A percentile compares a stretch with the other conserved stretches of the same genome.
phyloP scores from a whole-genome alignment of 2,888 invertebrate genomes.

The Melanotus villosus region DNA sequence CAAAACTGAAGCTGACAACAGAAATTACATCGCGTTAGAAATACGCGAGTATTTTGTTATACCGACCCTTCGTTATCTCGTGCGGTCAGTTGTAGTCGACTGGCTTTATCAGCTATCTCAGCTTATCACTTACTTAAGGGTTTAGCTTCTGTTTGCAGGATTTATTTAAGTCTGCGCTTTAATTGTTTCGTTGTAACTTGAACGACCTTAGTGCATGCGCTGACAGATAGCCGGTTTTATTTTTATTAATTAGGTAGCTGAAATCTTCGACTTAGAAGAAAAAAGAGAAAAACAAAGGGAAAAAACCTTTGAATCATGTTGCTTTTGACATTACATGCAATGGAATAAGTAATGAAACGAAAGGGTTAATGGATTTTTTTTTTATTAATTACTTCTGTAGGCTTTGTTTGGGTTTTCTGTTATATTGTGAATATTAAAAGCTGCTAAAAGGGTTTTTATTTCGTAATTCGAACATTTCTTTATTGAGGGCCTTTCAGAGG shows the following conservation, averaged over 20 bases:
- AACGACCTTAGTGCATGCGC: background rate
- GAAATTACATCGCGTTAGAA: slow-evolving; percentile 17
- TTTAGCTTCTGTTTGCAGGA: slow-evolving; percentile 50
- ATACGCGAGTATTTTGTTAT: slow-evolving; percentile 34
- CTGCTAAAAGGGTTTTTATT: too few species aligned
- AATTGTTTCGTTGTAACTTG: slow-evolving; percentile 32
- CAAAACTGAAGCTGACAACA: slow-evolving; percentile 21
- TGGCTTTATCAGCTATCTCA: slow-evolving; percentile 51
- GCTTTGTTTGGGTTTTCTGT: too few species aligned
- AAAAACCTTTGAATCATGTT: too few species aligned
- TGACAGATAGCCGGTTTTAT: background rate
- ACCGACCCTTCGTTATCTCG: slow-evolving; percentile 44
- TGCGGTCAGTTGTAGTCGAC: slow-evolving; percentile 52
- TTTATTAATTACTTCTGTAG: too few species aligned
- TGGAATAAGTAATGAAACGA: too few species aligned
- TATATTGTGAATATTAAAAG: too few species aligned
- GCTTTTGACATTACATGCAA: too few species aligned
- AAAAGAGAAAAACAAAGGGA: too few species aligned
- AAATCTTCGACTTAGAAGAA: background rate
- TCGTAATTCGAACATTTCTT: too few species aligned
- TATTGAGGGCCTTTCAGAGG: too few species aligned
- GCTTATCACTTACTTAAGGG: slow-evolving; percentile 54
- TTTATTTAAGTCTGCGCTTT: slow-evolving; percentile 38
- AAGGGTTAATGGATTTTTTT: too few species aligned
- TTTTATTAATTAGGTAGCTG: background rate